Percentiles rank a stretch among this genome's conserved stretches.
Evolutionary conservation across 2,113 vertebrate species (phyloP).

Genomic region (Paraplagusia blochii): DNA sequence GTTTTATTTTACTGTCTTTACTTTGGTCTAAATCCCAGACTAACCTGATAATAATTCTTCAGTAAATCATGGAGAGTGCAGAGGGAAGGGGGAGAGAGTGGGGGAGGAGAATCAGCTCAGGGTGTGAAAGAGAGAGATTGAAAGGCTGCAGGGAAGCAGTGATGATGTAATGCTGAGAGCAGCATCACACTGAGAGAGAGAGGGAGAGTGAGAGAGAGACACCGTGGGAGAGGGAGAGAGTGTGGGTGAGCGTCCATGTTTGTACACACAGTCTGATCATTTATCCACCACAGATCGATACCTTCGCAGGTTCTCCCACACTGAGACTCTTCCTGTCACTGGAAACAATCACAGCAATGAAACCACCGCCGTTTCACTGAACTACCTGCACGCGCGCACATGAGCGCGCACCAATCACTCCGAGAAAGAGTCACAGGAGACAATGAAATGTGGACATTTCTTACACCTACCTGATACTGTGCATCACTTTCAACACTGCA

Average conservation of each 20-base stretch:
- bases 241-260: constrained; percentile 67
- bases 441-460: too few relatives aligned
- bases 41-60: too few relatives aligned
- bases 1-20: too few relatives aligned
- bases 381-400: neutral
- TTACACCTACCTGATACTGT: too few relatives aligned
- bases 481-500: too few relatives aligned
- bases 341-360: constrained; percentile 25
- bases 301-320: constrained; percentile 11
- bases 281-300: constrained; percentile 65
- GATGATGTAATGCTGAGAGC: constrained; percentile 72
- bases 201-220: too few relatives aligned
- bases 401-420: too few relatives aligned
- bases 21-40: too few relatives aligned
- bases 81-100: neutral
- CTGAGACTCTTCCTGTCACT: neutral
- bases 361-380: constrained; percentile 3
- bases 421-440: too few relatives aligned
- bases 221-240: too few relatives aligned
- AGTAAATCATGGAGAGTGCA: too few relatives aligned
- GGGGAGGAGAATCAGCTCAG: neutral
- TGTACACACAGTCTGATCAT: constrained; percentile 60
- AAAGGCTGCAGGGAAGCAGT: constrained; percentile 59
- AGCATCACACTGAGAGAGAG: constrained; percentile 44
- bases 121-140: neutral